Conservation (phyloP, 1,140 invertebrate genomes). For the Melitaea cinxia region DNA sequence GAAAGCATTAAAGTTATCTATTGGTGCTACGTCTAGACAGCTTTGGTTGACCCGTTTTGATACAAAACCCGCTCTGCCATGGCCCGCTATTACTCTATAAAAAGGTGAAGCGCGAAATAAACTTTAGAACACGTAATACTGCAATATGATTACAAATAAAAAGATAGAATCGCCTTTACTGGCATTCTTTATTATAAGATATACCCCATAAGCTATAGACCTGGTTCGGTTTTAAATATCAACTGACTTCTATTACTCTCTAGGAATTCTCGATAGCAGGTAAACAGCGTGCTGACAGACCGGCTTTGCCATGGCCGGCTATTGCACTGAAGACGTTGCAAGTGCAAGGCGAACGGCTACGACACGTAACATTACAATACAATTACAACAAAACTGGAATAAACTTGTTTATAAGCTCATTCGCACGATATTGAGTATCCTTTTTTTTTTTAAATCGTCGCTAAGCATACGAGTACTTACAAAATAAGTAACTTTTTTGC, state of each 20-base stretch:
- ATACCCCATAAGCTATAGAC: background rate
- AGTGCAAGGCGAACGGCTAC: constrained; percentile 69
- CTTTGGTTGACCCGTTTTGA: constrained; percentile 1
- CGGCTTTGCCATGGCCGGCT: constrained; percentile 53
- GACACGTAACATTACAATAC: constrained; percentile 61
- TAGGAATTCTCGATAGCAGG: background rate
- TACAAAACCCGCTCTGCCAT: constrained; percentile 37
- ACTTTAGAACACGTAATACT: constrained; percentile 57
- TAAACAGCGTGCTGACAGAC: constrained; percentile 7
- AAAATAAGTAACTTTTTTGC: too few relatives aligned
- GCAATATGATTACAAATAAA: constrained; percentile 51
- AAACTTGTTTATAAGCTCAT: constrained; percentile 28
- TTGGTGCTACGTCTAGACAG: background rate
- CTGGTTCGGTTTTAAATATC: background rate
- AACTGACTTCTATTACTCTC: background rate
- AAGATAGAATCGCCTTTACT: background rate
- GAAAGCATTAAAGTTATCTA: background rate
- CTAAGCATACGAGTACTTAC: too few relatives aligned
- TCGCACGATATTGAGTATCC: background rate
- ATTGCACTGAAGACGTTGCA: constrained; percentile 75
- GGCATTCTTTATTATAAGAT: background rate
- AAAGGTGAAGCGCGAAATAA: constrained; percentile 66
- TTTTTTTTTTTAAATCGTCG: too few relatives aligned
- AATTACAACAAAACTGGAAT: constrained; percentile 46
- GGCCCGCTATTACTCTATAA: constrained; percentile 73